Base-by-base conservation (phyloP, 2,888 invertebrate genomes). In the Noctuana brunneofusca region DNA sequence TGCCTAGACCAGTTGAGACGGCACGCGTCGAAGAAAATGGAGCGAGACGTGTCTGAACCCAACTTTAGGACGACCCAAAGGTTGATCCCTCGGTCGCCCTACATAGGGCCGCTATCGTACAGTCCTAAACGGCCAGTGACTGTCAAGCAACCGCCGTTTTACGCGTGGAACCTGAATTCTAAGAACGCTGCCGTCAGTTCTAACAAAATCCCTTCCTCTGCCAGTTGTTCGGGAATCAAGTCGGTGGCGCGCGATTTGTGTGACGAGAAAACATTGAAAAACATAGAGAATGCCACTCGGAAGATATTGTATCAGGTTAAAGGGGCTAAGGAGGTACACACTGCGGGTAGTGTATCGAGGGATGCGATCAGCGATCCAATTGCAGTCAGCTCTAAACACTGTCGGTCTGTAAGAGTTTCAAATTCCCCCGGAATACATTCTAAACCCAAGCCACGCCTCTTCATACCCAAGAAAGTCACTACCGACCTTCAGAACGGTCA, bases 21-120 rank as follows among this genome's bases (percentile, higher is more conserved):
- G 16, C 14, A 2, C 16, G 16, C 16, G 0, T 3, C 16, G 16
- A 16, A 41, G 41, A 6, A 16, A 16, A 1, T 14, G n/a, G 14
- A 38, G 38, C 5, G 6, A 38, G 14, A 14, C 38, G 18, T 46
- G 12, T 35, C 16, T 6, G 58, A 58, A 14, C 41, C 50, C 3
- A 24, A 1, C 18, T 14, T 5, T 1, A 58, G 41, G 20, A 50
- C 38, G 8, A 35, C 50, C 3, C 59, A n/a, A 11, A 54, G 54
- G 4, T 16, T 60, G n/a, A 60, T 60, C 5, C 60, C 60, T 0
- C 22, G 60, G 4, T 60, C 60, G 5, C 60, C 60, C 12, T 60
- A 60, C 35, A 60, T 60, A 16, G 20, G 46, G 2, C 54, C 60
- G 3, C 18, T 53, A 1, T 11, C 46, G n/a, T 54, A 53, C 46